phyloP scores from a whole-genome alignment of 1,140 invertebrate species.

The Frieseomelitta varia region DNA sequence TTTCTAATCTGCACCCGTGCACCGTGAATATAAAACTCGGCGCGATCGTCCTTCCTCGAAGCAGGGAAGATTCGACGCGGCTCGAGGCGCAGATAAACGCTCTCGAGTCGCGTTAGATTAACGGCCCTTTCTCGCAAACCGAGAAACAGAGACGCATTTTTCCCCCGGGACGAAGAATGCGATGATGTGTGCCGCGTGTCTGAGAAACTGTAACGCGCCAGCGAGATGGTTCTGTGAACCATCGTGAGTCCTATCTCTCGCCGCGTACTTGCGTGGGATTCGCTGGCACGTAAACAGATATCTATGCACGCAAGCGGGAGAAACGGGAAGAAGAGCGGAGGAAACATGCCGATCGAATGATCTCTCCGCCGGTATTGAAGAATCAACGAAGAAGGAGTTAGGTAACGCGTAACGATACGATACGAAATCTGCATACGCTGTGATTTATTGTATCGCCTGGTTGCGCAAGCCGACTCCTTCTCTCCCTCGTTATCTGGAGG shows the following conservation, averaged over 20 bases:
- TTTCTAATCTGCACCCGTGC: constrained; percentile 7
- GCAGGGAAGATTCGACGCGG: constrained; percentile 20
- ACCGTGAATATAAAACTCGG: constrained; percentile 24
- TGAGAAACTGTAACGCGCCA: constrained; percentile 45
- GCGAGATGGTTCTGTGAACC: constrained; percentile 40
- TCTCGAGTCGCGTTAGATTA: constrained; percentile 47
- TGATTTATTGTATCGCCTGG: constrained; percentile 11
- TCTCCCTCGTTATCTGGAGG: not conserved
- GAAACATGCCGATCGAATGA: not conserved
- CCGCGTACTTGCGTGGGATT: not conserved
- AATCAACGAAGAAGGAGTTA: not conserved
- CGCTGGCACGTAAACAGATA: not conserved
- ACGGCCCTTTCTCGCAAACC: not conserved
- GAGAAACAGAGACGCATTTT: not conserved
- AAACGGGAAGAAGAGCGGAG: not conserved
- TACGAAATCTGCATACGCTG: not conserved
- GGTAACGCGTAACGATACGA: constrained; percentile 7
- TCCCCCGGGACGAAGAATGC: constrained; percentile 21
- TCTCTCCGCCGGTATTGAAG: not conserved
- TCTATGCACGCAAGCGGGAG: not conserved
- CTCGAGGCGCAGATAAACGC: constrained; percentile 30
- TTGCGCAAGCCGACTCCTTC: not conserved
- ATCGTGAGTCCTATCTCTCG: not conserved
- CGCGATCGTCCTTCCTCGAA: constrained; percentile 22
- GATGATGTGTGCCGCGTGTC: constrained; percentile 16